phyloP scores from a whole-genome alignment of 1,140 invertebrate species.

The Drosophila arawakana region DNA sequence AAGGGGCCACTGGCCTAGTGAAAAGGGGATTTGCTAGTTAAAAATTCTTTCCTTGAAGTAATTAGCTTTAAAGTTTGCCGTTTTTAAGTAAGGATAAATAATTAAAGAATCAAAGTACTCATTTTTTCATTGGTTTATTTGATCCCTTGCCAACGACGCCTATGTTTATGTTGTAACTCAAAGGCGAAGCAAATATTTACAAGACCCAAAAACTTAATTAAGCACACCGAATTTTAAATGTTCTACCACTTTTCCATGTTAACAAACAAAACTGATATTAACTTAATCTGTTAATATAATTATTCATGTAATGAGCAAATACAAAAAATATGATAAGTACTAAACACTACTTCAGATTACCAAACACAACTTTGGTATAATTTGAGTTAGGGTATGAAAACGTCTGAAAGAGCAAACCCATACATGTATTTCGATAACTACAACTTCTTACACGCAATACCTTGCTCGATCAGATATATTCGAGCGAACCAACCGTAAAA shows the following conservation, averaged over 20 bases:
- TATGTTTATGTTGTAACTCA: slow-evolving; percentile 46
- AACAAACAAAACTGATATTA: background rate
- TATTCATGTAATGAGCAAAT: background rate
- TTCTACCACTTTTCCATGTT: background rate
- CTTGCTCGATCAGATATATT: too few relatives aligned
- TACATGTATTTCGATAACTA: slow-evolving; percentile 24
- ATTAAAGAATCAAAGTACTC: background rate
- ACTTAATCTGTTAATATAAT: background rate
- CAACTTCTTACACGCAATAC: slow-evolving; percentile 39
- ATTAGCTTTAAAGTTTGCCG: background rate
- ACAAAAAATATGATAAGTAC: background rate
- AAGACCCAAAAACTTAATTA: slow-evolving; percentile 13
- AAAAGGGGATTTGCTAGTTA: slow-evolving; percentile 1
- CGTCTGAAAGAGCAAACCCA: background rate
- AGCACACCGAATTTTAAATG: slow-evolving; percentile 19
- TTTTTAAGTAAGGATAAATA: too few relatives aligned
- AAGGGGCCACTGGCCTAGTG: slow-evolving; percentile 29
- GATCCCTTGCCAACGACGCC: slow-evolving; percentile 7
- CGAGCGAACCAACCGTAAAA: too few relatives aligned
- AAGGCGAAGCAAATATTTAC: slow-evolving; percentile 38
- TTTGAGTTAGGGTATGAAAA: slow-evolving; percentile 7
- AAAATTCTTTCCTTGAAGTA: too few relatives aligned
- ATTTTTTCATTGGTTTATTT: background rate
- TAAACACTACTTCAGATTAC: background rate
- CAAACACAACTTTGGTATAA: background rate